Conservation (phyloP, 2,797 vertebrate genomes). For the Melanotaenia parkinsoni region DNA sequence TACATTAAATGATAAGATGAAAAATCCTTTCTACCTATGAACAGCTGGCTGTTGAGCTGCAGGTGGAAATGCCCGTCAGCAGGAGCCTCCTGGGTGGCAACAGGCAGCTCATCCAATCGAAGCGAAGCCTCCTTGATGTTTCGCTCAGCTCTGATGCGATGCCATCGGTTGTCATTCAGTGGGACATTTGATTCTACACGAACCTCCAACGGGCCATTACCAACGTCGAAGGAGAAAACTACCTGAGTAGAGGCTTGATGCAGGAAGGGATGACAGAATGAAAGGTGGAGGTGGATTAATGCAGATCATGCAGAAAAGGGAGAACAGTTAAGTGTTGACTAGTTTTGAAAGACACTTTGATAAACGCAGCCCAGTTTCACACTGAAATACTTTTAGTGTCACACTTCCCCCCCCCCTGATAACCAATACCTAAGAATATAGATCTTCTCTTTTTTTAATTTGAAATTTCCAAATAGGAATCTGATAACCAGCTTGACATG, state of each 20-base stretch:
- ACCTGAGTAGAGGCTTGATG: constrained; percentile 88
- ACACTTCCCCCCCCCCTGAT: no score
- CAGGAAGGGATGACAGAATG: neutral
- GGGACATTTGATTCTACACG: constrained; percentile 77
- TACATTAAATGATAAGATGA: no score
- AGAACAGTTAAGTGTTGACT: neutral
- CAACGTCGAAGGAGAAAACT: constrained; percentile 90
- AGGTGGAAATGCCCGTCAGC: constrained; percentile 88
- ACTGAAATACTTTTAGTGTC: no score
- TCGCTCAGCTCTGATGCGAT: constrained; percentile 87
- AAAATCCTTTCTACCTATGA: constrained; percentile 85
- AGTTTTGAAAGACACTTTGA: no score
- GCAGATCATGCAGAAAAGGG: neutral
- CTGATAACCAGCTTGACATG: neutral
- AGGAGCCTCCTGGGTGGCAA: constrained; percentile 78
- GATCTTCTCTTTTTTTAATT: no score
- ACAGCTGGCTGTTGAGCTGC: constrained; percentile 92
- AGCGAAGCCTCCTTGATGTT: constrained; percentile 90
- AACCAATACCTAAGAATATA: no score
- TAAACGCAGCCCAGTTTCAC: no score
- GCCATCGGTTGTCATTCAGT: constrained; percentile 94
- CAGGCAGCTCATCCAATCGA: constrained; percentile 86
- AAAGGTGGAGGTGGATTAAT: no score
- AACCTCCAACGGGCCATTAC: constrained; percentile 87
- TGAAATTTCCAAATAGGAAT: no score